Conservation (phyloP, 2,797 vertebrate genomes). For the Okamejei kenojei region DNA sequence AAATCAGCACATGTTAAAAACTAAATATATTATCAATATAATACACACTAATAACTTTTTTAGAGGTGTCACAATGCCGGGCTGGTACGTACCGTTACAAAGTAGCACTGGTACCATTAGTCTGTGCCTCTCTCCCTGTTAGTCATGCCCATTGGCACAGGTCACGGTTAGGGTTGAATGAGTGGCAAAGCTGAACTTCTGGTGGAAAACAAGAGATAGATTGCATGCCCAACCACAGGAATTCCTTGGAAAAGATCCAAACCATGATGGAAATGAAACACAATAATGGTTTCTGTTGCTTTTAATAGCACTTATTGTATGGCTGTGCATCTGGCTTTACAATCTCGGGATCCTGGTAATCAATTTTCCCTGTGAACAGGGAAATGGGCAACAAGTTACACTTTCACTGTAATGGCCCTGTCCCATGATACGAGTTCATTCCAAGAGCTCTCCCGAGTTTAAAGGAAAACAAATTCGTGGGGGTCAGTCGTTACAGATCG, state of each 20-base stretch:
- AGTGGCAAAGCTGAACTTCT: background rate
- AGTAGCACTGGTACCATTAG: too few relatives aligned
- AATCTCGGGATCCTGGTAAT: background rate
- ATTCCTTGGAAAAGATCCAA: background rate
- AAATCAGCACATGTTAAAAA: too few relatives aligned
- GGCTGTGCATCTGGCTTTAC: background rate
- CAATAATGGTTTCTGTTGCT: background rate
- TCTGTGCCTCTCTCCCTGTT: background rate
- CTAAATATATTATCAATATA: too few relatives aligned
- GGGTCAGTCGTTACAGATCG: too few relatives aligned
- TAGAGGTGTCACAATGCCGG: too few relatives aligned
- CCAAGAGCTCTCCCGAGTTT: too few relatives aligned
- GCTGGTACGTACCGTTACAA: too few relatives aligned
- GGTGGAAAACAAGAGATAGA: background rate
- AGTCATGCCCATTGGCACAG: constrained; percentile 1
- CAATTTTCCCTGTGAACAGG: background rate
- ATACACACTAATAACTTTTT: too few relatives aligned
- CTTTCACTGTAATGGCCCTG: background rate
- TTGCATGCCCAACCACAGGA: background rate
- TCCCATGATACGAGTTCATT: too few relatives aligned
- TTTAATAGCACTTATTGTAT: background rate
- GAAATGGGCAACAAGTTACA: background rate
- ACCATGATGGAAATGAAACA: background rate
- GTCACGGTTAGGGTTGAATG: background rate
- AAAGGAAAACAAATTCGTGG: too few relatives aligned